Evolutionary conservation across 2,888 invertebrate genomes (phyloP), one percentile per base, ranked within the genome.

Genomic region (Dascillus cervinus): DNA sequence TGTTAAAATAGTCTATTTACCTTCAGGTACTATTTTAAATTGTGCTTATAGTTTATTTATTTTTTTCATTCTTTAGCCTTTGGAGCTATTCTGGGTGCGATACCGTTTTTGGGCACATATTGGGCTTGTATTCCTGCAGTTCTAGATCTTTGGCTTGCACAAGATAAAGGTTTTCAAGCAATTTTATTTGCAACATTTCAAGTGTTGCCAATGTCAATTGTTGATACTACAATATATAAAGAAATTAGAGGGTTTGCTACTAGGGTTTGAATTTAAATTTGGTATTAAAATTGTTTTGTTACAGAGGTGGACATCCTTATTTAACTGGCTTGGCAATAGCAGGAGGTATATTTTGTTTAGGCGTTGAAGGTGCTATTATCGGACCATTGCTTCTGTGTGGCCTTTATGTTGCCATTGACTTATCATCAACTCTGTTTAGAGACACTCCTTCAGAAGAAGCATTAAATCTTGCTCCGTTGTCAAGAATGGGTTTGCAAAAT

Each of bases 271-370:
- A 17, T 8, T 8, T 8, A 17, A 6, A 17, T 6, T 17, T 6
- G 4, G 17, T 17, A 8, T 17, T 17, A 17, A 17, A 6, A 17
- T 6, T 17, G 17, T 17, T 17, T 17, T 4, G 17, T 17, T 17
- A 17, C 59, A 30, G 55, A 33, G 86, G 87, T 11, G 91, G 94
- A 2, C 96, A 96, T 69, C 96, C 96, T 0, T 97, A 96, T 67
- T 75, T 97, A 40, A 96, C 96, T 4, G 97, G 95, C 17, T 69
- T 98, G 31, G 90, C 97, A 2, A 92, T 98, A 55, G 96, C 95
- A 10, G 97, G 97, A 6, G 98, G 98, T 25, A 89, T 98, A 57
- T 94, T 95, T 66, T 97, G 92, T 74, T 71, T 96, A 46, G 97
- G 97, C 0, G 82, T 92, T 33, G 91, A 96, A 65, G 98, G 98